phyloP scores from a whole-genome alignment of 2,888 invertebrate species.

The Scaptomyza cyrtandrae region DNA sequence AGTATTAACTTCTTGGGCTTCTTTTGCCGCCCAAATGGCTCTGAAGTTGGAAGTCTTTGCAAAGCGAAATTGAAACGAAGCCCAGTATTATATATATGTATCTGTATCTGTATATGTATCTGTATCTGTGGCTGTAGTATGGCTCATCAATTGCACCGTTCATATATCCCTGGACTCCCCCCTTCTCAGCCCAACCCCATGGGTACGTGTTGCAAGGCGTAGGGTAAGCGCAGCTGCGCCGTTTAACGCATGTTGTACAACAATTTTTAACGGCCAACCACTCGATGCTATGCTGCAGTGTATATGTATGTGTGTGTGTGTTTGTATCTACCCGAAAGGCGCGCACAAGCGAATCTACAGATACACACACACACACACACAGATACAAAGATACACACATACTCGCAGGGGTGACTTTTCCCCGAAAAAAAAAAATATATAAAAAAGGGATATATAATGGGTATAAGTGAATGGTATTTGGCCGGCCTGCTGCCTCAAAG shows the following conservation, averaged over 20 bases:
- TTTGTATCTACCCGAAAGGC: constrained; percentile 67
- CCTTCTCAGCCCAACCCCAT: not conserved
- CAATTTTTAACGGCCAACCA: constrained; percentile 77
- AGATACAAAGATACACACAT: constrained; percentile 8
- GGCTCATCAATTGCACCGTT: constrained; percentile 35
- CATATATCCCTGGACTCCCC: constrained; percentile 14
- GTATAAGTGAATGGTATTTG: constrained; percentile 44
- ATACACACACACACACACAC: constrained; percentile 34
- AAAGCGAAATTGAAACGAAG: constrained; percentile 1
- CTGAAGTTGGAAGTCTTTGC: constrained; percentile 2
- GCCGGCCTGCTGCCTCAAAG: constrained; percentile 4
- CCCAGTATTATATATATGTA: not conserved
- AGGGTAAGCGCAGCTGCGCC: constrained; percentile 70
- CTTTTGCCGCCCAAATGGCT: constrained; percentile 39
- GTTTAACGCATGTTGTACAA: constrained; percentile 78
- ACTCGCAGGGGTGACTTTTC: constrained; percentile 67
- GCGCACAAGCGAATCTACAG: constrained; percentile 38
- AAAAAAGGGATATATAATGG: constrained; percentile 46
- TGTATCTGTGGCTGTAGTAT: constrained; percentile 1
- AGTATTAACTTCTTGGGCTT: constrained; percentile 53
- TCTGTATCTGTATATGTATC: not conserved
- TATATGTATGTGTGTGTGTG: constrained; percentile 17
- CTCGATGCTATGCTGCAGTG: constrained; percentile 45
- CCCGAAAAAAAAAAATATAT: constrained; percentile 33
- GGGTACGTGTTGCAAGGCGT: constrained; percentile 25